Evolutionary conservation across 2,113 vertebrate genomes (phyloP).

Genomic region (Panurus biarmicus): DNA sequence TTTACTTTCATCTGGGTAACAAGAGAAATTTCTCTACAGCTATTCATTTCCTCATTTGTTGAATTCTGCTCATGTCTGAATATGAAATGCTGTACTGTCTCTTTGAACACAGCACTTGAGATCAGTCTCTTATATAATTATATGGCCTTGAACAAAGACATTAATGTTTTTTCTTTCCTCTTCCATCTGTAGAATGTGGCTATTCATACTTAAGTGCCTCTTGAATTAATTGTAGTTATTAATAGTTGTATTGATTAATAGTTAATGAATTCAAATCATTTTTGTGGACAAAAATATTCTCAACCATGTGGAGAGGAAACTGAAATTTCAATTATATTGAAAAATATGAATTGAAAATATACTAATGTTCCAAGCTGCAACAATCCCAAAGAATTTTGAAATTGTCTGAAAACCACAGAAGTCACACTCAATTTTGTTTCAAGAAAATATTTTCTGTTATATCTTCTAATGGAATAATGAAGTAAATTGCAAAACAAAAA

Average conservation of each 20-base stretch:
- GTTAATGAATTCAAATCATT: conserved; percentile 26
- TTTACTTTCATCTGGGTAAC: not conserved
- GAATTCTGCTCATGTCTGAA: not conserved
- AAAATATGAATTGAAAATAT: conserved; percentile 13
- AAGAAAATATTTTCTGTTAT: not conserved
- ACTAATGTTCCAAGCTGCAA: not conserved
- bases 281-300: conserved; percentile 16
- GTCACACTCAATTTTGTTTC: not conserved
- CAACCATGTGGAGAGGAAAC: not conserved
- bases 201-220: conserved; percentile 24
- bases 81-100: not conserved
- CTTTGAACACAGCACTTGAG: not conserved
- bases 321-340: not conserved
- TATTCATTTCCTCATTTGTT: not conserved
- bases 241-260: conserved; percentile 33
- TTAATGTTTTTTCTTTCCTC: not conserved
- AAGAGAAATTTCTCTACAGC: not conserved
- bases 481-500: not conserved
- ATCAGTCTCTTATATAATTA: not conserved
- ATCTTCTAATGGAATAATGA: not conserved
- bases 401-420: not conserved
- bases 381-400: conserved; percentile 6
- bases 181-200: not conserved
- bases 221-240: conserved; percentile 25
- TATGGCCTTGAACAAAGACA: not conserved